A percentile compares a stretch with the other conserved stretches of the same genome.
phyloP scores from a whole-genome alignment of 2,113 vertebrate genomes.

The Actenoides lindsayi region DNA sequence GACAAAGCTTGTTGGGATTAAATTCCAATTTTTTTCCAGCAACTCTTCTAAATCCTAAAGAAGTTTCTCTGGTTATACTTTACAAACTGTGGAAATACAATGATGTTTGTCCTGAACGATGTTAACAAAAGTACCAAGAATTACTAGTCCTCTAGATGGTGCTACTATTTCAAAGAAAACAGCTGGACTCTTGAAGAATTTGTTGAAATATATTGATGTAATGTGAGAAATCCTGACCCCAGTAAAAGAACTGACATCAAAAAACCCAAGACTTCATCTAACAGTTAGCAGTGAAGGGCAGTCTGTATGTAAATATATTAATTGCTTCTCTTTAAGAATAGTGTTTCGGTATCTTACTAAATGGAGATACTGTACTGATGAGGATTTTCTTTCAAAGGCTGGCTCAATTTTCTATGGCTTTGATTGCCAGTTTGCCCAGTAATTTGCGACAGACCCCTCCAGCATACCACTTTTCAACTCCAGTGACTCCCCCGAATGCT shows the following conservation, averaged over 20 bases:
- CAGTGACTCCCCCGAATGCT: neutral
- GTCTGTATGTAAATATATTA: neutral
- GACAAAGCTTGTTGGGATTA: neutral
- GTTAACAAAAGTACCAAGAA: neutral
- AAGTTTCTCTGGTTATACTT: neutral
- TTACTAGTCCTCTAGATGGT: slow-evolving; percentile 61
- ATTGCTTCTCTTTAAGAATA: neutral
- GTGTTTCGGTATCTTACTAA: neutral
- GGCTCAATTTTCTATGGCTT: neutral
- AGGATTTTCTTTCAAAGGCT: neutral
- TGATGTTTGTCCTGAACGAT: neutral
- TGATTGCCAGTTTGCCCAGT: neutral
- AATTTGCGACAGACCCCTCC: neutral
- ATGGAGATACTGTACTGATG: neutral
- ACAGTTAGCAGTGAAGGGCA: neutral
- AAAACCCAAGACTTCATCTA: neutral
- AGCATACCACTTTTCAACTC: neutral
- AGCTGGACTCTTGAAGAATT: neutral
- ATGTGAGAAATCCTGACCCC: neutral
- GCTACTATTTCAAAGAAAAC: slow-evolving; percentile 55
- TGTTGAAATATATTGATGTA: neutral
- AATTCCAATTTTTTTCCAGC: neutral
- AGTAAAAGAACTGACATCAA: neutral
- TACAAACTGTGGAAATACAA: neutral
- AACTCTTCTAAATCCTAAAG: neutral